Evolutionary conservation across 1,140 invertebrate genomes (phyloP).

Genomic region (Aphelenchoides fujianensis): DNA sequence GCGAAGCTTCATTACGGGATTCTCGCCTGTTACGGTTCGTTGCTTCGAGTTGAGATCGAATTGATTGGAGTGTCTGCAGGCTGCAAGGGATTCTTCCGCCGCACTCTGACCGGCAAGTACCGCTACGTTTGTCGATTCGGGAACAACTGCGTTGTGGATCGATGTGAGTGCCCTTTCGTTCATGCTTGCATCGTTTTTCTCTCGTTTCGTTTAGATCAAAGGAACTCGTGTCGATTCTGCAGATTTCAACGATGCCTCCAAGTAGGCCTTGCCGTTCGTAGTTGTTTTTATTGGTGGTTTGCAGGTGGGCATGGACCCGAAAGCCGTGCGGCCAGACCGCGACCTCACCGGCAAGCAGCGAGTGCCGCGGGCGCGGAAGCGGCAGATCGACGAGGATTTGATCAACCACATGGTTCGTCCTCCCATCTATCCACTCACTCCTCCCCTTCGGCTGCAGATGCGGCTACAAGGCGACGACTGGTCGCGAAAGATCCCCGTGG

Average conservation of each 20-base stretch:
- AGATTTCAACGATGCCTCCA: constrained; percentile 57
- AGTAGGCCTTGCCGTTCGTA: no score
- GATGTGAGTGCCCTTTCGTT: constrained; percentile 48
- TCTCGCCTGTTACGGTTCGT: constrained; percentile 56
- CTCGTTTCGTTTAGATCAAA: constrained; percentile 36
- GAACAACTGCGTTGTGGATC: constrained; percentile 62
- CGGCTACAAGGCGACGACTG: constrained; percentile 59
- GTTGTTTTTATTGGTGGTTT: constrained; percentile 36
- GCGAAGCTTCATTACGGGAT: constrained; percentile 61
- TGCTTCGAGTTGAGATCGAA: constrained; percentile 28
- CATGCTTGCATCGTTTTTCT: constrained; percentile 28
- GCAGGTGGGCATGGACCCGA: constrained; percentile 56
- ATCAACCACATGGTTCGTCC: constrained; percentile 59
- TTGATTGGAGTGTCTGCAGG: constrained; percentile 29
- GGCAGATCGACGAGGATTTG: constrained; percentile 58
- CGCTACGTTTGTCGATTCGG: constrained; percentile 59
- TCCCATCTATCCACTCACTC: constrained; percentile 17
- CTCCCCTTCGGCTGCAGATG: constrained; percentile 48
- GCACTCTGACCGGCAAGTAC: constrained; percentile 61
- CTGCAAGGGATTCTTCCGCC: constrained; percentile 53
- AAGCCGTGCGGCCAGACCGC: constrained; percentile 57
- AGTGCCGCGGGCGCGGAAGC: constrained; percentile 54
- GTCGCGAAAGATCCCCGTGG: constrained; percentile 60
- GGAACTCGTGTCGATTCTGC: constrained; percentile 54
- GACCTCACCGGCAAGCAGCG: constrained; percentile 60